phyloP scores from a whole-genome alignment of 2,888 invertebrate genomes.

The Clusia tigrina region DNA sequence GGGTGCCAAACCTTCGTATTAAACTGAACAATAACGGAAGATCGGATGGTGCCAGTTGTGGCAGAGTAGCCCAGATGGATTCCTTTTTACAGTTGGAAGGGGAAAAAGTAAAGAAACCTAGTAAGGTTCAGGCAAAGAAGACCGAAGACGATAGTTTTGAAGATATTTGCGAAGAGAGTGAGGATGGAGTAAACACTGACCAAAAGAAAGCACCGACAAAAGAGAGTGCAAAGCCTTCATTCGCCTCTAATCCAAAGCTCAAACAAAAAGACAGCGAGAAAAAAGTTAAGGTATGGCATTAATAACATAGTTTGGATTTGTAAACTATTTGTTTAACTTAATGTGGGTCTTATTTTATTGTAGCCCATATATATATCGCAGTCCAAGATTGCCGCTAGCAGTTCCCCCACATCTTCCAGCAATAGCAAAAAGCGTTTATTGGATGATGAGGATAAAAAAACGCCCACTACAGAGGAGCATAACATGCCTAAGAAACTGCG shows the following conservation, averaged over 20 bases:
- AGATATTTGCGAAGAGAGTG: slow-evolving; percentile 43
- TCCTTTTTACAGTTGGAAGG: no score
- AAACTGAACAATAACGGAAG: slow-evolving; percentile 45
- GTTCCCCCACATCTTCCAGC: slow-evolving; percentile 35
- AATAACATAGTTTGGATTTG: no score
- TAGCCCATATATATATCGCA: slow-evolving; percentile 59
- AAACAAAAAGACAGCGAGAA: slow-evolving; percentile 20
- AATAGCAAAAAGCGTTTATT: slow-evolving; percentile 48
- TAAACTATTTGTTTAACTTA: slow-evolving; percentile 5
- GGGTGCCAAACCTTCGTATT: slow-evolving; percentile 61
- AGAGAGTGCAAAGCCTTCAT: no score
- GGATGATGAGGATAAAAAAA: slow-evolving; percentile 45
- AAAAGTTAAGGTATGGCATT: slow-evolving; percentile 53
- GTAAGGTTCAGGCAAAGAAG: not conserved
- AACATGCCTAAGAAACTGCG: slow-evolving; percentile 50
- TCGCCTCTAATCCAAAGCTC: slow-evolving; percentile 8
- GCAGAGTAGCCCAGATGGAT: no score
- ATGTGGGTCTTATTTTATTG: slow-evolving; percentile 19
- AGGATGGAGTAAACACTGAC: slow-evolving; percentile 38
- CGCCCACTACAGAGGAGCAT: slow-evolving; percentile 31
- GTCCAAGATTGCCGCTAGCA: slow-evolving; percentile 45
- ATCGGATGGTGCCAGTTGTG: slow-evolving; percentile 35
- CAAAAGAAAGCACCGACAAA: slow-evolving; percentile 30
- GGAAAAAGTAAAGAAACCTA: not conserved
- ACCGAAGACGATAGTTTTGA: slow-evolving; percentile 36